Base-by-base conservation (phyloP, 2,888 invertebrate species). In the Tinea trinotella region DNA sequence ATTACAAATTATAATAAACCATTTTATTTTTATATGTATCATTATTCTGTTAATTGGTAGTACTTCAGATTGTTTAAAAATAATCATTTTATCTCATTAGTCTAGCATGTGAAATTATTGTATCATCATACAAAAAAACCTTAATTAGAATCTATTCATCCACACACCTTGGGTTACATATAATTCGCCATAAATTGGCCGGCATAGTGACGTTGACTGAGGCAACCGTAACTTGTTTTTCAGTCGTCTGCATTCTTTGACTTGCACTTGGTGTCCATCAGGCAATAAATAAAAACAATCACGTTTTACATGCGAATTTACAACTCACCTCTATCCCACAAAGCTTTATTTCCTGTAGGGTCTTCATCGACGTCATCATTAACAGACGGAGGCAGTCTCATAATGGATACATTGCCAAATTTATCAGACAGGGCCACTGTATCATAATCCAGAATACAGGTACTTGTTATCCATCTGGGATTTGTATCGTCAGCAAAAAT, bases 331-430 rank as follows among this genome's bases (percentile, higher is more conserved):
- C 94, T 89, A 70, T 95, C 95, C 99, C 99, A 99, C 0, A 99
- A 85, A 0, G 98, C 96, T 75, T 98, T 98, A 68, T 97, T 98
- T 46, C 99, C 99, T 0, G 99, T 99, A 0, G 99, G 99, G 82
- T 99, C 99, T 79, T 99, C 99, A 73, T 99, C 99, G 0, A 99
- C 97, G 71, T 99, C 99, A 77, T 99, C 99, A 19, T 94, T 94
- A 1, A 97, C 93, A 56, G 96, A 95, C 54, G 93, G 91, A 0
- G 99, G 97, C 55, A 98, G 74, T 46, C 98, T 89, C 66, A 98
- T 93, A 55, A 99, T 91, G 56, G 95, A 91, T 60, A 99, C 89
- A 71, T 98, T 99, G 24, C 99, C 99, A 86, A 99, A 99, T 79
- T 99, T 99, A 76, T 99, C 99, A 5, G 97, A 95, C 57, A 95